phyloP scores from a whole-genome alignment of 1,140 invertebrate genomes.

The Diprion similis region DNA sequence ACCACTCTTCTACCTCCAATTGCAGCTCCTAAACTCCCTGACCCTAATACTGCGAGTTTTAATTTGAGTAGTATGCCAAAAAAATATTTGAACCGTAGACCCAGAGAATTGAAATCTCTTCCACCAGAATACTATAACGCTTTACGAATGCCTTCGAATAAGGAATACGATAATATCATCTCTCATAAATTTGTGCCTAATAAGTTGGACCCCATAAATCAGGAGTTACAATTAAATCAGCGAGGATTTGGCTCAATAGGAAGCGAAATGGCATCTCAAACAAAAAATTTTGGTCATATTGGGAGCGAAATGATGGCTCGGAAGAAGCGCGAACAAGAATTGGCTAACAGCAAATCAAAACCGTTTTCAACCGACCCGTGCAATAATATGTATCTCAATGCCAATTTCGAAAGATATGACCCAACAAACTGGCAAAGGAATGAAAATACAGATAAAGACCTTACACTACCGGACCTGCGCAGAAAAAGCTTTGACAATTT shows the following conservation, averaged over 20 bases:
- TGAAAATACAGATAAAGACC: conserved; percentile 7
- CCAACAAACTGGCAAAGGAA: not conserved
- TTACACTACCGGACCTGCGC: not conserved
- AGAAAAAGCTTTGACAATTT: conserved; percentile 7
- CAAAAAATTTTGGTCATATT: conserved; percentile 1
- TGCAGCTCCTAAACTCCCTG: not conserved
- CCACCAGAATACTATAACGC: not conserved
- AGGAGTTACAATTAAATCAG: not conserved
- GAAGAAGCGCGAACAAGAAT: not conserved
- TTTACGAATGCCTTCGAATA: not conserved
- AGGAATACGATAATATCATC: not conserved
- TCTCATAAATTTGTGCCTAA: not conserved
- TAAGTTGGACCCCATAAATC: not conserved
- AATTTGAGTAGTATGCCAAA: not conserved
- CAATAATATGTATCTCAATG: conserved; percentile 4
- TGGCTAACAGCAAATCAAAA: not conserved
- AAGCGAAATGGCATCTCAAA: not conserved
- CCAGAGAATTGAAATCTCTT: not conserved
- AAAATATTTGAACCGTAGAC: not conserved
- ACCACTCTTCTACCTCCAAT: not conserved
- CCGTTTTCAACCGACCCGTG: not conserved
- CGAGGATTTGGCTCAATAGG: not conserved
- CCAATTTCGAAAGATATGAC: not conserved
- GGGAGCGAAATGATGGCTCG: conserved; percentile 1
- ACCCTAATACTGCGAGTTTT: not conserved